A percentile compares a stretch with the other conserved stretches of the same genome.
Evolutionary conservation across 2,113 vertebrate species (phyloP).

Genomic region (Nettapus auritus): DNA sequence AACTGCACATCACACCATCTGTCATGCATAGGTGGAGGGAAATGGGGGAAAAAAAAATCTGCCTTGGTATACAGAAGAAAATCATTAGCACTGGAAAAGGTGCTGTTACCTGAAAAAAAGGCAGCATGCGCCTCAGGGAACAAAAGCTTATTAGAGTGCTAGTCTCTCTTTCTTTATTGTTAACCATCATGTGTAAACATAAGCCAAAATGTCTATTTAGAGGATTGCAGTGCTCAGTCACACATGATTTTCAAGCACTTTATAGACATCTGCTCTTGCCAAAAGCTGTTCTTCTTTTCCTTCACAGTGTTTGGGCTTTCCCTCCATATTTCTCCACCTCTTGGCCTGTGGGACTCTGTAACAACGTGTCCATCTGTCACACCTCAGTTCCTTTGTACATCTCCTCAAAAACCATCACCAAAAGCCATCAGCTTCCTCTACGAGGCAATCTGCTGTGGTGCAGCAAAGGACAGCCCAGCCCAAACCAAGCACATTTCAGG

Average conservation of each 20-base stretch:
- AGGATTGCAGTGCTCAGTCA: conserved; percentile 2
- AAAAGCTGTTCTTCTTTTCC: background rate
- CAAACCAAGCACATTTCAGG: background rate
- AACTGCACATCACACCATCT: conserved; percentile 43
- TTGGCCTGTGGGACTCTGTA: background rate
- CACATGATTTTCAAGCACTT: background rate
- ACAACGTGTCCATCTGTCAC: rapidly evolving
- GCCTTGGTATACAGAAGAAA: conserved; percentile 1
- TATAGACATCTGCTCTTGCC: conserved; percentile 12
- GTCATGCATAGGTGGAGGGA: background rate
- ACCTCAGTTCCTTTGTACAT: background rate
- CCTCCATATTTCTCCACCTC: background rate
- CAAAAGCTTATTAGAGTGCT: conserved; percentile 38
- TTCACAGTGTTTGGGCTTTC: background rate
- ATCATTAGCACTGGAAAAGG: conserved; percentile 26
- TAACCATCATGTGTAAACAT: background rate
- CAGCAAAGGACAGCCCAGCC: background rate
- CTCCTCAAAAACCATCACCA: background rate
- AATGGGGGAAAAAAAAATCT: background rate
- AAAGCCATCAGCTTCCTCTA: background rate
- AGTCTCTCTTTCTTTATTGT: background rate
- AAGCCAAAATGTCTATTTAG: conserved; percentile 22
- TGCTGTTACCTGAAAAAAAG: conserved; percentile 25
- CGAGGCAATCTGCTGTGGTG: rapidly evolving
- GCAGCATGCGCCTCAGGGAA: conserved; percentile 7